A percentile compares a stretch with the other conserved stretches of the same genome.
Conservation (phyloP, 2,113 vertebrate species). For the Nibea coibor region DNA sequence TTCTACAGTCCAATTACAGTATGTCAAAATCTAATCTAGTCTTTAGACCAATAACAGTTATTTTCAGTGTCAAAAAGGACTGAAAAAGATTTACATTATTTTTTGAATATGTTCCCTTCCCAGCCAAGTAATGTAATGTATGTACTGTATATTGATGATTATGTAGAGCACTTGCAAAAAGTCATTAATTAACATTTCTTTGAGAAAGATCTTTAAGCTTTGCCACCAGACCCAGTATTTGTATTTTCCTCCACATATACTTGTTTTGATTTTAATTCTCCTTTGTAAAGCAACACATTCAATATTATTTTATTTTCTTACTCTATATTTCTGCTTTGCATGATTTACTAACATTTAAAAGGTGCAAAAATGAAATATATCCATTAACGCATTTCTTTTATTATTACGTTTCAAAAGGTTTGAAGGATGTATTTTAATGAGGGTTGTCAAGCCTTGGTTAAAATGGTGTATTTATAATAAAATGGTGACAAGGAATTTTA, state of each 20-base stretch:
- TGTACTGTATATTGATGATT: conserved; percentile 58
- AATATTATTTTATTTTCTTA: conserved; percentile 78
- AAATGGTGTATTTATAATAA: conserved; percentile 79
- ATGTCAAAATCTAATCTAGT: conserved; percentile 26
- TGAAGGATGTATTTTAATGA: conserved; percentile 80
- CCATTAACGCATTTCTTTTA: conserved; percentile 67
- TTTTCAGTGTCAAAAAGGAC: conserved; percentile 19
- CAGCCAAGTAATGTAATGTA: conserved; percentile 49
- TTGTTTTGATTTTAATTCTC: conserved; percentile 48
- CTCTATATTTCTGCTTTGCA: conserved; percentile 77
- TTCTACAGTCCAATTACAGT: conserved; percentile 42
- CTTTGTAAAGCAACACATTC: conserved; percentile 73
- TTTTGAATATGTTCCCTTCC: conserved; percentile 11
- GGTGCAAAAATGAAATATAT: conserved; percentile 66
- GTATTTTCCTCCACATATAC: conserved; percentile 50
- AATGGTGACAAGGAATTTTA: conserved; percentile 72
- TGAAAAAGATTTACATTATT: conserved; percentile 15
- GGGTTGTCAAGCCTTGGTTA: conserved; percentile 69
- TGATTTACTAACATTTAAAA: conserved; percentile 80
- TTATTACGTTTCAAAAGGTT: conserved; percentile 70
- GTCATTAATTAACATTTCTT: conserved; percentile 62
- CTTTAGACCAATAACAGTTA: conserved; percentile 2
- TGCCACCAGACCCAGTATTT: conserved; percentile 70
- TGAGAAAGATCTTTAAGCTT: conserved; percentile 73
- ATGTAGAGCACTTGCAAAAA: conserved; percentile 56